Conservation (phyloP, 2,797 vertebrate genomes). For the Acestrorhynchus altus region DNA sequence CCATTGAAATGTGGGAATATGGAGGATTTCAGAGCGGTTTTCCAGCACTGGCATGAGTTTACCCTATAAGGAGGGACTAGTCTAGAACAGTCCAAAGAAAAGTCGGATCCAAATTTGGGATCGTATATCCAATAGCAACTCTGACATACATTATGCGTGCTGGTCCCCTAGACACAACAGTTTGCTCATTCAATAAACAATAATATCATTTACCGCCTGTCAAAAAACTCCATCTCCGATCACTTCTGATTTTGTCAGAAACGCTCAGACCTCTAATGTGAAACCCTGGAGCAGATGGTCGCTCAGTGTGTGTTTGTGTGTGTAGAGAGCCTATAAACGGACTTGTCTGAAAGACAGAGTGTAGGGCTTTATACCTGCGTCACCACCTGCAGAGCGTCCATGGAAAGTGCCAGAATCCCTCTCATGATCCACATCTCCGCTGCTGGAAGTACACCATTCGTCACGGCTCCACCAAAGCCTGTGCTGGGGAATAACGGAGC, state of each 20-base stretch:
- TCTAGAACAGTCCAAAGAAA: background rate
- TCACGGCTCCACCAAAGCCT: background rate
- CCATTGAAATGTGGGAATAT: constrained; percentile 20
- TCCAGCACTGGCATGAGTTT: background rate
- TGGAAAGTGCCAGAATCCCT: constrained; percentile 11
- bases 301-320: constrained; percentile 15
- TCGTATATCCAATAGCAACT: constrained; percentile 23
- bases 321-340: constrained; percentile 33
- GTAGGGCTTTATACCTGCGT: constrained; percentile 40
- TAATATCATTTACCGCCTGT: constrained; percentile 41
- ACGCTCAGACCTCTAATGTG: constrained; percentile 22
- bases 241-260: constrained; percentile 31
- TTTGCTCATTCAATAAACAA: constrained; percentile 38
- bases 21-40: background rate
- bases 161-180: constrained; percentile 20
- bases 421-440: background rate
- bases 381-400: constrained; percentile 37
- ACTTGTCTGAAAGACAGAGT: constrained; percentile 37
- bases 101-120: constrained; percentile 6
- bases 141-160: constrained; percentile 24
- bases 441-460: constrained; percentile 1
- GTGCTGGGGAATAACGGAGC: background rate
- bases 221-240: constrained; percentile 38
- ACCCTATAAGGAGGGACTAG: constrained; percentile 7
- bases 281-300: constrained; percentile 33